A percentile compares a stretch with the other conserved stretches of the same genome.
phyloP scores from a whole-genome alignment of 2,888 invertebrate genomes.

The Gymnoscelis rufifasciata region DNA sequence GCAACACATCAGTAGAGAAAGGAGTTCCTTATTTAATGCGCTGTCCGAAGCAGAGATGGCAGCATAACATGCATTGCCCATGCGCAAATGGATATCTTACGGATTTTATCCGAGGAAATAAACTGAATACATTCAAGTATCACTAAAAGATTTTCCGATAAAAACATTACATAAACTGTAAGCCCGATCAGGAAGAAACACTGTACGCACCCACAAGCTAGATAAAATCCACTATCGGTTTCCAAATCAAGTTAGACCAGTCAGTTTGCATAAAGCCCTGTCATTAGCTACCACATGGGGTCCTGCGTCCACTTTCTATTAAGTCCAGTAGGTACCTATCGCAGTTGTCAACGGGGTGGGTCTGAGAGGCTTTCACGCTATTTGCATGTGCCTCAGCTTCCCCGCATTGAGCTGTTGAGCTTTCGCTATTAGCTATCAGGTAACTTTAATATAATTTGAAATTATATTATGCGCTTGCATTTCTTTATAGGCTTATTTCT shows the following conservation, averaged over 20 bases:
- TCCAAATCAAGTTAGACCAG: conserved; percentile 6
- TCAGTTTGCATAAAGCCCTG: conserved; percentile 7
- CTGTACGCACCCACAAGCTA: not conserved
- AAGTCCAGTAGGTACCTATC: not conserved
- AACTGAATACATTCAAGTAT: too few relatives aligned
- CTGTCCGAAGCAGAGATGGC: conserved; percentile 11
- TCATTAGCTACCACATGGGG: conserved; percentile 5
- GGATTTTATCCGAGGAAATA: too few relatives aligned
- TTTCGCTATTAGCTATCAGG: not conserved
- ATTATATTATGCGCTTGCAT: too few relatives aligned
- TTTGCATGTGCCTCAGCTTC: conserved; percentile 9
- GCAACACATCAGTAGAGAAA: conserved; percentile 5
- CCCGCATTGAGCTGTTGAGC: conserved; percentile 4
- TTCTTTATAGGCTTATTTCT: too few relatives aligned
- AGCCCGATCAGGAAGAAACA: not conserved
- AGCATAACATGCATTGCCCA: not conserved
- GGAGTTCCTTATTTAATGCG: conserved; percentile 7
- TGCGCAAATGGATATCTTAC: too few relatives aligned
- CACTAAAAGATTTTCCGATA: not conserved
- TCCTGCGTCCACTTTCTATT: conserved; percentile 15
- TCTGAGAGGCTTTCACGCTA: conserved; percentile 7
- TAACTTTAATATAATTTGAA: not conserved
- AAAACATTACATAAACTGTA: not conserved
- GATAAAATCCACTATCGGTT: conserved; percentile 1
- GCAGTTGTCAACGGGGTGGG: not conserved